Evolutionary conservation across 2,888 invertebrate species (phyloP).

Genomic region (Coecobrya sp.): DNA sequence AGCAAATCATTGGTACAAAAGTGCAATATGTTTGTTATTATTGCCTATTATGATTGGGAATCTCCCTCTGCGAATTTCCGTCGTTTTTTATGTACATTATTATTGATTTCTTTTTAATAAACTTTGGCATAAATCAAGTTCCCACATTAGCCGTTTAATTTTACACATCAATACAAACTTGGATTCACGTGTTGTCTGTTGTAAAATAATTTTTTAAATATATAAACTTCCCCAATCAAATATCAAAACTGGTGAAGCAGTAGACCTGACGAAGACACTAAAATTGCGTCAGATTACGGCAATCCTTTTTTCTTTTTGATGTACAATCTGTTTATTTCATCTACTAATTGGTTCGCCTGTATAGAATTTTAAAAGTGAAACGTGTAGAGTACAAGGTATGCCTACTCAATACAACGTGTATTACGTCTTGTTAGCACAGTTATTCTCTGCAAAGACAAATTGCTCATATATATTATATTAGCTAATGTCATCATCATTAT

Average conservation of each 20-base stretch:
- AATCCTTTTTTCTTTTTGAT: neutral
- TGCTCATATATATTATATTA: constrained; percentile 10
- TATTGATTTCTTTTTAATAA: constrained; percentile 67
- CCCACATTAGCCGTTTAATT: neutral
- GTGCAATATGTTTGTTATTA: neutral
- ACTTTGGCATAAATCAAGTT: constrained; percentile 36
- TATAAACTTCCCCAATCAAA: neutral
- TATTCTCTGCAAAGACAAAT: constrained; percentile 42
- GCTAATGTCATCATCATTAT: constrained; percentile 64
- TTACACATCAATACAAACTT: neutral
- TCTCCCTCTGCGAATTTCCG: neutral
- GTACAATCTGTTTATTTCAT: neutral
- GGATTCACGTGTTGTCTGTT: neutral
- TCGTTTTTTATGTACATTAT: neutral
- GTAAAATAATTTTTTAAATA: neutral
- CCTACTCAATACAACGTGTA: neutral
- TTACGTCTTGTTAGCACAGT: neutral
- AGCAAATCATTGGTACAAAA: neutral
- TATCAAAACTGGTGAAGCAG: neutral
- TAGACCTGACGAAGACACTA: neutral
- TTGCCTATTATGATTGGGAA: neutral
- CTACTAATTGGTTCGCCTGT: constrained; percentile 44
- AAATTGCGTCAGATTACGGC: neutral
- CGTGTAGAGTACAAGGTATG: neutral
- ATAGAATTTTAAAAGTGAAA: neutral